Base-by-base conservation (phyloP, 1,140 invertebrate genomes). In the Homalodisca vitripennis region DNA sequence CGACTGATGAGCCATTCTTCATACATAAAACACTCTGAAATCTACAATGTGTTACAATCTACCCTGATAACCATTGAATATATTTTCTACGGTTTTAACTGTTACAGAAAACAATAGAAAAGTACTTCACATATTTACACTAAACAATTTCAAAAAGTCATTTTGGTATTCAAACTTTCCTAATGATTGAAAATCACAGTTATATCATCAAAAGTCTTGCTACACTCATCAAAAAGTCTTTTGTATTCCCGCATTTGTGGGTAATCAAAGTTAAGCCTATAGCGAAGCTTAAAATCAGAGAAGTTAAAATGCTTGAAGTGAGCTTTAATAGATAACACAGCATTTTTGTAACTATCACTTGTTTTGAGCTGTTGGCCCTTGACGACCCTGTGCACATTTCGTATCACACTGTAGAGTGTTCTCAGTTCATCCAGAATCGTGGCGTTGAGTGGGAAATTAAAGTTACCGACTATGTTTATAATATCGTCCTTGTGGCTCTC, bases 181-280 rank as follows among this genome's bases (percentile, higher is more conserved):
- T 51, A 22, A 20, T 51, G 48, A 51, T 51, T 51, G n/a, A 51
- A 51, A 51, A 51, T 20, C 48, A 14, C 17, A 51, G 22, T 51
- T 12, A 51, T 51, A 14, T 51, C 48, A 51, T 51, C 48, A 51
- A 51, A 51, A 3, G 22, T 51, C 3, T 51, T 22, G 22, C 48
- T 51, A 20, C 48, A 51, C n/a, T 51, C 22, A 3, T 14, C 22
- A 51, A 20, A 51, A 10, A 51, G n/a, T n/a, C 22, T 3, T 51
- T 22, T 51, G 6, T 20, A 12, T 22, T 12, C 48, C 22, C 22
- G 17, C 3, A 51, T 51, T 51, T 51, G 14, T 12, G 17, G 48
- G 22, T 3, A 20, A n/a, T 22, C 22, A 20, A 20, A 51, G 3
- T 51, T 51, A 22, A 51, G 22, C 6, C n/a, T 14, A 51, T 51